Conservation (phyloP, 2,888 invertebrate genomes). For the Diadromus collaris region DNA sequence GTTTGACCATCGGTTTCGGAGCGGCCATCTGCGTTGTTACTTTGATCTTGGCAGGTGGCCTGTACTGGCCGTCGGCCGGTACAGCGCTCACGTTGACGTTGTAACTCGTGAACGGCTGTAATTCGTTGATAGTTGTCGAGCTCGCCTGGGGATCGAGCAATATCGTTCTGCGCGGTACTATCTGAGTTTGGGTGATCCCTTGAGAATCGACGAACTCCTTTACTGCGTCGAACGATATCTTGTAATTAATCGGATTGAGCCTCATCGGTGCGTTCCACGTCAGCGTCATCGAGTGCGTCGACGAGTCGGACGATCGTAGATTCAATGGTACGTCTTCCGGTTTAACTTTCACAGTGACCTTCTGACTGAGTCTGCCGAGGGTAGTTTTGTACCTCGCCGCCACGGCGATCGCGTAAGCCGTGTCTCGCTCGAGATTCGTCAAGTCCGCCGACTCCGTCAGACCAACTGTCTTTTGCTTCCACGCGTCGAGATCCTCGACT, state of each 20-base stretch:
- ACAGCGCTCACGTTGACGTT: conserved; percentile 96
- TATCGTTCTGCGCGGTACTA: conserved; percentile 88
- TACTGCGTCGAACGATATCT: conserved; percentile 94
- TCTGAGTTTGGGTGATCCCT: conserved; percentile 94
- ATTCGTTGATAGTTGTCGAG: conserved; percentile 90
- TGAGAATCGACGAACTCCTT: conserved; percentile 97
- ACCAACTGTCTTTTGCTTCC: conserved; percentile 93
- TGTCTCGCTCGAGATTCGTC: conserved; percentile 93
- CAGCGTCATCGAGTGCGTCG: conserved; percentile 96
- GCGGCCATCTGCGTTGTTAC: conserved; percentile 98
- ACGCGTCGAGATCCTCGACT: conserved; percentile 95
- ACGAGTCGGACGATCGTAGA: conserved; percentile 93
- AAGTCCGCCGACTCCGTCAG: conserved; percentile 95
- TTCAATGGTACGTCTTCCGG: conserved; percentile 96
- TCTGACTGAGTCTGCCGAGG: conserved; percentile 93
- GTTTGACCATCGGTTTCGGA: conserved; percentile 97
- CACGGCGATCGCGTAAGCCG: conserved; percentile 95
- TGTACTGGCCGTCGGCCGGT: conserved; percentile 90
- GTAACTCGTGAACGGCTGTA: conserved; percentile 96
- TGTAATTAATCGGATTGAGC: conserved; percentile 93
- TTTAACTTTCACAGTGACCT: conserved; percentile 93
- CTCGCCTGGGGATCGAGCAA: conserved; percentile 87
- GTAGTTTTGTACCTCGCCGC: conserved; percentile 91
- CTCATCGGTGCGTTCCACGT: conserved; percentile 95
- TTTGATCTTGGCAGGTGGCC: conserved; percentile 95